phyloP scores from a whole-genome alignment of 2,797 vertebrate genomes.

The Clarias fuscus region DNA sequence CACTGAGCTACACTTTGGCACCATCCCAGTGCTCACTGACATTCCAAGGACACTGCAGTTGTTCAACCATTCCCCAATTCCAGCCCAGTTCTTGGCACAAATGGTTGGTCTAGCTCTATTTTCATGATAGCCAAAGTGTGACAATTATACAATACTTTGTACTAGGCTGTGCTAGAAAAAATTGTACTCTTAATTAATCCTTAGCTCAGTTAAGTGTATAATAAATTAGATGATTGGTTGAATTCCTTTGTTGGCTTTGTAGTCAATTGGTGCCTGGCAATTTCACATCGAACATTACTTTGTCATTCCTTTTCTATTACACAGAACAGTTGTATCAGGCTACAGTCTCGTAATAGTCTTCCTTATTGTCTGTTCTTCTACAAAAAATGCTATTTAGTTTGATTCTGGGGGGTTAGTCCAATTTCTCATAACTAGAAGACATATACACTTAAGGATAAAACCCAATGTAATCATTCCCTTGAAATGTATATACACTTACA shows the following conservation, averaged over 20 bases:
- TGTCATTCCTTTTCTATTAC: not conserved
- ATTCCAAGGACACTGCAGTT: slow-evolving; percentile 69
- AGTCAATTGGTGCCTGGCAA: not conserved
- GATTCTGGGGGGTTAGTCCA: not conserved
- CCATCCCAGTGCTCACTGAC: slow-evolving; percentile 77
- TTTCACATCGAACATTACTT: not conserved
- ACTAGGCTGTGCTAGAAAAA: not conserved
- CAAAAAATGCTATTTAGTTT: not conserved
- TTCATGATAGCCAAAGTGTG: not conserved
- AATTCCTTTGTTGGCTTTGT: not conserved
- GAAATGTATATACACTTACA: not conserved
- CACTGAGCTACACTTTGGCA: slow-evolving; percentile 78
- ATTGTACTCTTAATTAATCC: not conserved
- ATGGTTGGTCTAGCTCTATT: slow-evolving; percentile 70
- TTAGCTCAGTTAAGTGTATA: not conserved
- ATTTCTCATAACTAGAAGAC: not conserved
- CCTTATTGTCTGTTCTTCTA: not conserved
- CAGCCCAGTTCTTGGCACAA: slow-evolving; percentile 71
- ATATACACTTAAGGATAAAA: not conserved
- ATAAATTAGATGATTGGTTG: not conserved
- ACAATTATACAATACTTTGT: slow-evolving; percentile 12
- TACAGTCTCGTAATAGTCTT: not conserved
- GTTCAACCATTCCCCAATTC: slow-evolving; percentile 77
- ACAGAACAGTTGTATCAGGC: not conserved
- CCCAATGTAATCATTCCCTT: not conserved